Conservation (phyloP, 92 coral and sea anemone species). For the Epizoanthus rinbou region DNA sequence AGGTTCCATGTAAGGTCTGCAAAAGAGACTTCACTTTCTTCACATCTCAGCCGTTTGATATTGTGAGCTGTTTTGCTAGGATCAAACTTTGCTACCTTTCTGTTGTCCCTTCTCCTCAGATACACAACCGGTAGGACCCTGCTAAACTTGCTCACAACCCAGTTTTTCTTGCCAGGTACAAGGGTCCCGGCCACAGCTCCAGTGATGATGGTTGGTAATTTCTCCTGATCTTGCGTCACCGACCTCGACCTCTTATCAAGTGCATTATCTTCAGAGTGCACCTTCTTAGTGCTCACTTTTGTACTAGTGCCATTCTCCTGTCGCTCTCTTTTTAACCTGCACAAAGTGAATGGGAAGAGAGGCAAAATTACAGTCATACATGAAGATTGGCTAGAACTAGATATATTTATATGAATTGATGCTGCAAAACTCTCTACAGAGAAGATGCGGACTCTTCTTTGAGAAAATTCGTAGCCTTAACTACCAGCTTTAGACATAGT, state of each 20-base stretch:
- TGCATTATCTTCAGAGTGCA: not conserved
- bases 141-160: conserved; percentile 98
- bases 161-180: conserved; percentile 81
- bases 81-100: conserved; percentile 84
- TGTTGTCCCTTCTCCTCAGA: conserved; percentile 75
- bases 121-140: conserved; percentile 85
- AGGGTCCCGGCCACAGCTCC: conserved; percentile 94
- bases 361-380: not conserved
- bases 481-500: too few species aligned
- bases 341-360: not conserved
- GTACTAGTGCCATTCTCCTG: not conserved
- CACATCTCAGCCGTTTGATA: conserved; percentile 72
- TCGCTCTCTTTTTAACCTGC: conserved; percentile 54
- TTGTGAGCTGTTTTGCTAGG: conserved; percentile 92
- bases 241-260: not conserved
- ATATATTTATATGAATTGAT: too few species aligned
- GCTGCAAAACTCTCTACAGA: too few species aligned
- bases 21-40: conserved; percentile 43
- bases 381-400: too few species aligned
- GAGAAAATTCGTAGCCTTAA: too few species aligned
- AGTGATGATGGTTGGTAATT: conserved; percentile 40
- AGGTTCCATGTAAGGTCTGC: conserved; percentile 84
- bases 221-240: not conserved
- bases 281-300: not conserved
- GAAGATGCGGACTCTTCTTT: too few species aligned